phyloP scores from a whole-genome alignment of 1,140 invertebrate genomes.

The Cotesia chilonis region DNA sequence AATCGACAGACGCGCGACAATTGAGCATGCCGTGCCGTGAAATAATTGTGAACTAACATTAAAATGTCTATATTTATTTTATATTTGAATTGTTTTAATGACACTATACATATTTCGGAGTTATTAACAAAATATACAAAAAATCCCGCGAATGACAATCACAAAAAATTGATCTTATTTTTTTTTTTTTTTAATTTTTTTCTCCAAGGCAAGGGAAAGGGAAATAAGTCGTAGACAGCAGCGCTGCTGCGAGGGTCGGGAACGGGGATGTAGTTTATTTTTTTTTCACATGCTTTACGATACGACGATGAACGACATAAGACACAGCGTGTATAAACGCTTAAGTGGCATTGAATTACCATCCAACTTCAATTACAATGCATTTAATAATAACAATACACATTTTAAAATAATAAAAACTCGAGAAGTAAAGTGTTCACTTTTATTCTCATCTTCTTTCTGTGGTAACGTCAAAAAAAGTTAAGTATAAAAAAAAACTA shows the following conservation, averaged over 20 bases:
- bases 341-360: conserved; percentile 7
- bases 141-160: too few species aligned
- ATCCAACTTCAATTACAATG: not conserved
- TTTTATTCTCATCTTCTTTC: not conserved
- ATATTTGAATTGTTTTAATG: too few species aligned
- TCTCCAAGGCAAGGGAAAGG: not conserved
- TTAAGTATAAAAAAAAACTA: not conserved
- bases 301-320: not conserved
- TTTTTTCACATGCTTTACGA: conserved; percentile 22
- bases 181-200: too few species aligned
- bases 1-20: too few species aligned
- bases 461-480: too few species aligned
- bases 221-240: conserved; percentile 24
- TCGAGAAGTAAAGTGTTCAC: not conserved
- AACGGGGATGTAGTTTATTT: conserved; percentile 31
- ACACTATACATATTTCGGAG: too few species aligned
- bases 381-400: not conserved
- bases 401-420: not conserved
- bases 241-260: conserved; percentile 28
- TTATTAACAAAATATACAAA: too few species aligned
- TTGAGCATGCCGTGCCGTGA: too few species aligned
- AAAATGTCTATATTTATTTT: too few species aligned
- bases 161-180: too few species aligned
- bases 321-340: conserved; percentile 11
- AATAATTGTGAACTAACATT: too few species aligned